A percentile compares a stretch with the other conserved stretches of the same genome.
phyloP scores from a whole-genome alignment of 2,797 vertebrate species.

The Periparus ater region DNA sequence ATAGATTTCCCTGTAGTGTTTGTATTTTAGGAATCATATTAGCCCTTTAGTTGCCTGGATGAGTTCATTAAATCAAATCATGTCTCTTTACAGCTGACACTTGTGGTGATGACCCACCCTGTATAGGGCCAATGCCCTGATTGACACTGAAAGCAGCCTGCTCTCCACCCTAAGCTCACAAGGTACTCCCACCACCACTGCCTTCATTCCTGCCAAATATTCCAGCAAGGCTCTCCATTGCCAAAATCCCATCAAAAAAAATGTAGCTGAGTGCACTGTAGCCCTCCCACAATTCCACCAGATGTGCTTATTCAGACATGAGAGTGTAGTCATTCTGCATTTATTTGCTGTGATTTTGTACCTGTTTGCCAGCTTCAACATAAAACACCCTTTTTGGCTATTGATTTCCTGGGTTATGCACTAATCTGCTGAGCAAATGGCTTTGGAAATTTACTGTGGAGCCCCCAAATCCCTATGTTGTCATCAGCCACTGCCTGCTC shows the following conservation, averaged over 20 bases:
- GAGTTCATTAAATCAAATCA: constrained; percentile 2
- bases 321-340: background rate
- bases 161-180: background rate
- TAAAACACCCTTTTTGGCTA: background rate
- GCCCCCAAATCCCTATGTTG: background rate
- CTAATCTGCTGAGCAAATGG: constrained; percentile 2
- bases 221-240: background rate
- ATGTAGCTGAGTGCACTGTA: background rate
- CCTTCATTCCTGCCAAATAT: background rate
- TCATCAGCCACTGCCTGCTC: background rate
- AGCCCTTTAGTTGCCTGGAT: background rate
- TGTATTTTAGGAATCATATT: background rate
- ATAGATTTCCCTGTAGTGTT: background rate
- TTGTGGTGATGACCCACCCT: background rate
- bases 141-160: background rate
- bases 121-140: background rate
- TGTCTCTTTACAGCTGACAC: background rate
- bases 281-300: background rate
- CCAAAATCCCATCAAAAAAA: background rate
- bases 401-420: background rate
- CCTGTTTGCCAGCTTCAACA: background rate
- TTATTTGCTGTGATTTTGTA: background rate
- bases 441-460: constrained; percentile 19
- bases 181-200: background rate
- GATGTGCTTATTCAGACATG: background rate